A percentile compares a stretch with the other conserved stretches of the same genome.
phyloP scores from a whole-genome alignment of 2,113 vertebrate species.

The Passer montanus region DNA sequence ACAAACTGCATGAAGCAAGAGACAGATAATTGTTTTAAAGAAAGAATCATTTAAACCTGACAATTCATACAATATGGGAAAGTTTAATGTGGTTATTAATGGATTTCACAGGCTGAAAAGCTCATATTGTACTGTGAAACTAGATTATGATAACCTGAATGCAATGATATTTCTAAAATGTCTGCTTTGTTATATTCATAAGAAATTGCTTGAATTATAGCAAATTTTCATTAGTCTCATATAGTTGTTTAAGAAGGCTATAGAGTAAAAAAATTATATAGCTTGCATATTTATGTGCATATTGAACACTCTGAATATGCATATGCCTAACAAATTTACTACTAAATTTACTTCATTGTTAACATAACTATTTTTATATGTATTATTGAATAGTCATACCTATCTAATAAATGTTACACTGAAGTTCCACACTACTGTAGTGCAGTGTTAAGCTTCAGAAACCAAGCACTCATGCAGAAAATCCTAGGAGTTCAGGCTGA shows the following conservation, averaged over 20 bases:
- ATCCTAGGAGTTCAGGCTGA: constrained; percentile 45
- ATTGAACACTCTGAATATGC: not conserved
- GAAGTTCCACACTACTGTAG: not conserved
- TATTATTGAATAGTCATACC: not conserved
- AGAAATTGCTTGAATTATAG: not conserved
- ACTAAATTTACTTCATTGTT: not conserved
- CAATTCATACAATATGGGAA: constrained; percentile 60
- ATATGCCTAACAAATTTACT: not conserved
- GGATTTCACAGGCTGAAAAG: constrained; percentile 69
- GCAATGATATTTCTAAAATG: constrained; percentile 35
- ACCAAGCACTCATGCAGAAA: constrained; percentile 24
- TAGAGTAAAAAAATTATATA: not conserved
- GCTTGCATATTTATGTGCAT: not conserved
- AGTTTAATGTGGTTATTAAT: constrained; percentile 73
- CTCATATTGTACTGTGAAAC: constrained; percentile 66
- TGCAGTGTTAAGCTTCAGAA: not conserved
- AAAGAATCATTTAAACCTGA: constrained; percentile 61
- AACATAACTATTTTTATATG: not conserved
- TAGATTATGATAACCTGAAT: constrained; percentile 61
- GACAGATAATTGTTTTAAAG: constrained; percentile 40
- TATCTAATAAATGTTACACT: not conserved
- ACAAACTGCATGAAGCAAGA: constrained; percentile 36
- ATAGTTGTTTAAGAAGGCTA: not conserved
- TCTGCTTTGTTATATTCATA: not conserved
- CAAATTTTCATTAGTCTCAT: not conserved